These are phyloP conservation scores for Semnornis frantzii DNA, from an alignment of 2,113 vertebrate species.

Conservation along the genomic window DNA sequence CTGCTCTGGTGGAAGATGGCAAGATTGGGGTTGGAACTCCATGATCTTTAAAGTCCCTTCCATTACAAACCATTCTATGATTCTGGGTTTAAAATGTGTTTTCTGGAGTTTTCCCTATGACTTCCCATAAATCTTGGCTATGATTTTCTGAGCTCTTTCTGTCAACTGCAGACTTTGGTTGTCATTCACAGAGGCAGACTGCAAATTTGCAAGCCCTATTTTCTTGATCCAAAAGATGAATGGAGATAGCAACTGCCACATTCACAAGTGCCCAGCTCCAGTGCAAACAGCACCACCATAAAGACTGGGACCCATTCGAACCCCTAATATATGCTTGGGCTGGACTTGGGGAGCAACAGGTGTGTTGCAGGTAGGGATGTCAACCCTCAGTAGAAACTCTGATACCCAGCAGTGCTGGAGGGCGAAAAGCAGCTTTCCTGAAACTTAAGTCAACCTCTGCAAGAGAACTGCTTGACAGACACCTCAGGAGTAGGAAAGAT, in stretches of 20 bases:
- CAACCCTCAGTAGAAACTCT: no score
- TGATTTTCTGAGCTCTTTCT: not conserved
- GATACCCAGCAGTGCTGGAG: not conserved
- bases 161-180: not conserved
- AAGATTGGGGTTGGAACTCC: no score
- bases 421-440: not conserved
- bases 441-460: not conserved
- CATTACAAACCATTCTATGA: not conserved
- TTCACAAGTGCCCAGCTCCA: not conserved
- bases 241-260: not conserved
- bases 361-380: no score
- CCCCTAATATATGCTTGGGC: rapidly evolving
- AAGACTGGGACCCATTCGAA: not conserved
- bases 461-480: not conserved
- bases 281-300: rapidly evolving
- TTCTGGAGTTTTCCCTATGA: not conserved
- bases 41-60: no score
- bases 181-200: not conserved
- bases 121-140: not conserved
- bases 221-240: not conserved
- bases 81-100: not conserved
- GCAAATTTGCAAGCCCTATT: not conserved
- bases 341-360: not conserved
- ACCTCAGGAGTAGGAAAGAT: not conserved
- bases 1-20: no score